Conservation (phyloP, 2,113 vertebrate genomes). For the Ptilonorhynchus violaceus region DNA sequence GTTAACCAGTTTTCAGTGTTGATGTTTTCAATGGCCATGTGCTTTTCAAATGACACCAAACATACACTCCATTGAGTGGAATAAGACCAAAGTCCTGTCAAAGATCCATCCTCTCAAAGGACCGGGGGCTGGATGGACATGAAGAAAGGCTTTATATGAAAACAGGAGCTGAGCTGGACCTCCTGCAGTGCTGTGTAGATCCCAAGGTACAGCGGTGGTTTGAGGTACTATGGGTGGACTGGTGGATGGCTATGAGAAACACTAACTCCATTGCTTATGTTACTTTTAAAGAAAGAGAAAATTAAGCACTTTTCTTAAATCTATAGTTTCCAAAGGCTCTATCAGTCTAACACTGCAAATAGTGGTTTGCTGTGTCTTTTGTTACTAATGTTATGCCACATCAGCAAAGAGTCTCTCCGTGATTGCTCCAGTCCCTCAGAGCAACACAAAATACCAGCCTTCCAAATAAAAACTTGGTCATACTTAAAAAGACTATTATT, state of each 20-base stretch:
- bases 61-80: background rate
- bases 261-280: background rate
- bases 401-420: rapidly evolving
- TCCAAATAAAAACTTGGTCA: background rate
- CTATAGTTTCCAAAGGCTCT: background rate
- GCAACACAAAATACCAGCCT: background rate
- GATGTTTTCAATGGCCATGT: background rate
- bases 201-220: background rate
- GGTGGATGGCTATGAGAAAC: background rate
- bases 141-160: background rate
- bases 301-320: background rate
- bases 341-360: background rate
- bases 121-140: background rate
- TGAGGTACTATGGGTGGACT: background rate
- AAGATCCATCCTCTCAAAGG: background rate
- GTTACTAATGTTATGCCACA: background rate
- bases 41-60: background rate
- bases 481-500: background rate
- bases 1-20: background rate
- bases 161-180: background rate
- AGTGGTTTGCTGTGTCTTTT: background rate
- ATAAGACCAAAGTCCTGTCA: background rate
- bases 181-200: background rate
- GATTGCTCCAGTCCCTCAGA: background rate
- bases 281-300: background rate